Conservation (phyloP, 2,888 invertebrate genomes). For the Oxystoma pomonae region DNA sequence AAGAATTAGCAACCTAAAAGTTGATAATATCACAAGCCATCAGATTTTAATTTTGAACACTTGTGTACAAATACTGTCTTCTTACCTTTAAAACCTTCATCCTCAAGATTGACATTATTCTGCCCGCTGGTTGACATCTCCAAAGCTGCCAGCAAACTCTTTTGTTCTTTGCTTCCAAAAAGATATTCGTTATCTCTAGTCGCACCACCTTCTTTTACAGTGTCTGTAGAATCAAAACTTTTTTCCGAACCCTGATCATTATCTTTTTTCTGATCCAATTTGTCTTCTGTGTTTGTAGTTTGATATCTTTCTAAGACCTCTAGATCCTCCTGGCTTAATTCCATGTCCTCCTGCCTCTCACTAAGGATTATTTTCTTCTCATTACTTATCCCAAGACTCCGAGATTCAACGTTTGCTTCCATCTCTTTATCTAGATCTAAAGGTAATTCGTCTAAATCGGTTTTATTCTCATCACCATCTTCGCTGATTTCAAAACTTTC, state of each 20-base stretch:
- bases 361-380: no score
- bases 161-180: neutral
- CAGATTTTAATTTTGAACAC: no score
- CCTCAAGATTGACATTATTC: no score
- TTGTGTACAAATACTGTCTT: no score
- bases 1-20: no score
- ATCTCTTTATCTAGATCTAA: no score
- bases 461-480: neutral
- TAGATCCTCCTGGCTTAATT: constrained; percentile 1
- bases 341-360: no score
- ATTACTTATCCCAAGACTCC: no score
- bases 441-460: neutral
- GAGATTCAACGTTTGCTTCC: no score
- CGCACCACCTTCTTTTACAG: neutral
- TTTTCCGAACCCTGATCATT: neutral
- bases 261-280: neutral
- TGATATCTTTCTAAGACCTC: constrained; percentile 6
- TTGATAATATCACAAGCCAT: no score
- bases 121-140: no score
- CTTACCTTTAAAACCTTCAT: no score
- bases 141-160: neutral
- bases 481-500: neutral
- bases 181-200: neutral
- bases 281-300: neutral
- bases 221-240: neutral